Percentiles rank a stretch among this genome's conserved stretches.
Conservation (phyloP, 2,113 vertebrate species). For the Istiophorus platypterus region DNA sequence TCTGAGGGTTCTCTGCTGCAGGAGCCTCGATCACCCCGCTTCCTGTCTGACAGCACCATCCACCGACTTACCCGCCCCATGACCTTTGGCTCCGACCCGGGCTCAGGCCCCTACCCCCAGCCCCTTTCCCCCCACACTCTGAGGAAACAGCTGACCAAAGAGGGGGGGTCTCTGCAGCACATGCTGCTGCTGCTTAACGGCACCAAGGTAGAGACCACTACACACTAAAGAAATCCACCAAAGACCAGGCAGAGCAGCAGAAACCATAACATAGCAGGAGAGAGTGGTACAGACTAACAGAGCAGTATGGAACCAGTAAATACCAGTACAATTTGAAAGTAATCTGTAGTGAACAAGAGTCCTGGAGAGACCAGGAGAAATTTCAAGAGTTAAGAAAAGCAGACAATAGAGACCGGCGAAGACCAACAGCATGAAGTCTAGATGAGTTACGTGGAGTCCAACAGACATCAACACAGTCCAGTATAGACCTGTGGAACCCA, state of each 20-base stretch:
- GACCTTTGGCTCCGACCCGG: slow-evolving; percentile 28
- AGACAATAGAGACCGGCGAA: too few species aligned
- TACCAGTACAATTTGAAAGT: too few species aligned
- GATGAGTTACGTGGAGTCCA: too few species aligned
- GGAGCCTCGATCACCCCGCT: slow-evolving; percentile 87
- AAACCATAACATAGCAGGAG: not conserved
- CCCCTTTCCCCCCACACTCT: slow-evolving; percentile 87
- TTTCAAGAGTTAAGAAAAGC: too few species aligned
- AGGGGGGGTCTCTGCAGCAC: slow-evolving; percentile 90
- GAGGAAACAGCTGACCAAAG: slow-evolving; percentile 89
- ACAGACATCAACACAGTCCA: too few species aligned
- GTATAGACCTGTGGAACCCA: not conserved
- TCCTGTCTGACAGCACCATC: slow-evolving; percentile 92
- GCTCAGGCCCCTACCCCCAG: slow-evolving; percentile 76
- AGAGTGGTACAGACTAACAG: not conserved
- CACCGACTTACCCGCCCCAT: slow-evolving; percentile 77
- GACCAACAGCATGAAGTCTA: too few species aligned
- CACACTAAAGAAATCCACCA: not conserved
- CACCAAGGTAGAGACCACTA: slow-evolving; percentile 84
- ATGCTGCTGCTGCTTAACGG: slow-evolving; percentile 90
- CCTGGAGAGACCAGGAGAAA: too few species aligned
- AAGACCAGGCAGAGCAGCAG: not conserved
- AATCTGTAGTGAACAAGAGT: too few species aligned
- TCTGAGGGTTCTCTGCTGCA: slow-evolving; percentile 93
- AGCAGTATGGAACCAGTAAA: not conserved